Evolutionary conservation across 2,888 invertebrate genomes (phyloP).

Genomic region (Dicycla oo): DNA sequence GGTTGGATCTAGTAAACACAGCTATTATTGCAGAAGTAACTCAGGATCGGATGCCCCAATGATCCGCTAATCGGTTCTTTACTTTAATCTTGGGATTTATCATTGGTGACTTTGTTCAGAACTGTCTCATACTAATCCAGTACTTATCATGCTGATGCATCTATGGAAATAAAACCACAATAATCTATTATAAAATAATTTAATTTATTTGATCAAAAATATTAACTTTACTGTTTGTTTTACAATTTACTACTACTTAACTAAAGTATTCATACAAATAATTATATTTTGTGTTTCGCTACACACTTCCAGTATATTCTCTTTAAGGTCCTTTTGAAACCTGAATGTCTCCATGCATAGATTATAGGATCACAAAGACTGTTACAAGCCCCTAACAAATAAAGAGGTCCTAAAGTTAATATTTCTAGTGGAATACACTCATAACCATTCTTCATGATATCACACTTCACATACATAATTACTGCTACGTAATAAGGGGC

Average conservation of each 20-base stretch:
- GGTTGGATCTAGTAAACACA: constrained; percentile 31
- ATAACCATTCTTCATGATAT: constrained; percentile 79
- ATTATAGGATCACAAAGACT: constrained; percentile 91
- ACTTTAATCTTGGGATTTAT: not conserved
- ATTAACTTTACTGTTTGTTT: constrained; percentile 43
- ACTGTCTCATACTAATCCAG: constrained; percentile 4
- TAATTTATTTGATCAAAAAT: constrained; percentile 38
- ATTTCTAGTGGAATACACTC: constrained; percentile 86
- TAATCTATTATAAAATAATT: constrained; percentile 25
- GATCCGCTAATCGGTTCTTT: constrained; percentile 1
- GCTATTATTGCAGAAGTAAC: constrained; percentile 18
- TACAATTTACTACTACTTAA: constrained; percentile 20
- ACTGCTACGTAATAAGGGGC: constrained; percentile 90
- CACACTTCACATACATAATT: constrained; percentile 87
- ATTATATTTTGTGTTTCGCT: constrained; percentile 63
- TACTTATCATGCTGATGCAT: constrained; percentile 5
- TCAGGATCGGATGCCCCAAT: not conserved
- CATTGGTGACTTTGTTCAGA: not conserved
- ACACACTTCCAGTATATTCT: constrained; percentile 78
- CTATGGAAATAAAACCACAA: constrained; percentile 43
- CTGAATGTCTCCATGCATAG: constrained; percentile 92
- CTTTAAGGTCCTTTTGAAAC: constrained; percentile 86
- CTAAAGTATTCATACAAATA: constrained; percentile 1
- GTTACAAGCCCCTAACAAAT: constrained; percentile 89
- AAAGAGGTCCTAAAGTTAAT: constrained; percentile 90